Evolutionary conservation across 2,797 vertebrate species (phyloP).

Genomic region (Anas capensis): DNA sequence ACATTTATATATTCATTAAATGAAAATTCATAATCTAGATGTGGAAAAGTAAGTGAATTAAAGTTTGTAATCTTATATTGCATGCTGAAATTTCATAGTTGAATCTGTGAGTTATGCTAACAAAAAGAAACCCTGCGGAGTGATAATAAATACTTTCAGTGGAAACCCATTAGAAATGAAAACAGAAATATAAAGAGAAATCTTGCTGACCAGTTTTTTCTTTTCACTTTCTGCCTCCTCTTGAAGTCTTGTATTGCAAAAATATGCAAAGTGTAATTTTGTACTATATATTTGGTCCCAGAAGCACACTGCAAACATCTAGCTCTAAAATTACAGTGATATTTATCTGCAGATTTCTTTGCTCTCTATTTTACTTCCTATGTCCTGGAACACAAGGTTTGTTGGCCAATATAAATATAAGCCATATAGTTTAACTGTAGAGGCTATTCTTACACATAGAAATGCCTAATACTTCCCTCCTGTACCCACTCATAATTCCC

Average conservation of each 20-base stretch:
- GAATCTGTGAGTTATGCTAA: neutral
- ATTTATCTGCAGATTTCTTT: neutral
- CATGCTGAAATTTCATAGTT: neutral
- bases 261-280: neutral
- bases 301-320: neutral
- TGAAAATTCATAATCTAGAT: neutral
- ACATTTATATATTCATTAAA: neutral
- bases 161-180: neutral
- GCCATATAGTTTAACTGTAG: neutral
- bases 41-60: neutral
- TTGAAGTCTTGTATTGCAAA: neutral
- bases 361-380: neutral
- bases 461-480: neutral
- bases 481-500: accelerated
- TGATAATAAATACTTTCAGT: neutral
- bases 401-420: neutral
- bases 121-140: neutral
- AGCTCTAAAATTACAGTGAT: neutral
- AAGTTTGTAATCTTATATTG: neutral
- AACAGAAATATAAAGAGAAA: slow-evolving; percentile 15
- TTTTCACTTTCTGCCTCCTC: neutral
- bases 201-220: neutral
- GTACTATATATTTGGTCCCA: neutral
- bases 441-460: neutral
- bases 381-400: neutral